Base-by-base conservation (phyloP, 2,113 vertebrate genomes). In the Phalacrocorax brasilianus region DNA sequence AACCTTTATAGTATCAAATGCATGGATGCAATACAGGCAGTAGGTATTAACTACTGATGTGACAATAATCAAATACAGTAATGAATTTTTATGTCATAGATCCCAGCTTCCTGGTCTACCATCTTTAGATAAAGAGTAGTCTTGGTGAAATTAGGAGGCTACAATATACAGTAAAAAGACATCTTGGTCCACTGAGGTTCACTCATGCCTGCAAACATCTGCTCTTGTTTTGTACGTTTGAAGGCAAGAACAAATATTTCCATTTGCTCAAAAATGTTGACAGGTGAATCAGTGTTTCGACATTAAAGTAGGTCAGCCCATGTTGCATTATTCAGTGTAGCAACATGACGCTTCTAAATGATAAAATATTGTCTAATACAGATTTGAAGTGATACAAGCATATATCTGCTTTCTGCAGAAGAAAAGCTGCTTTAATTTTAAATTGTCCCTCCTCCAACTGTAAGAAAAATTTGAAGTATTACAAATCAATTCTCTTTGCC, bases 171-270 rank as follows among this genome's bases (percentile, higher is more conserved):
- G 11, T 10, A 9, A 26, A 75, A 63, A 35, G 0, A 1, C 22
- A 53, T 14, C 13, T 56, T 50, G 8, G 47, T 35, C 66, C 42
- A 27, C 45, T 26, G 52, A 75, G 73, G 27, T 45, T 88, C 77
- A 50, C 14, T 72, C 24, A 33, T 21, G 30, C n/a, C 71, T 95
- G 70, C 30, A 91, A 91, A 66, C 22, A 85, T 65, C 55, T 93
- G 90, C 55, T 94, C 33, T 83, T 81, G 44, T 86, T 94, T 96
- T 85, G 45, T 88, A 28, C 33, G 45, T 58, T 32, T 80, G 67
- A 83, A 92, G 86, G 76, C 63, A 84, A 91, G 63, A 93, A 71
- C 38, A 93, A 96, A 85, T 88, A 91, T 74, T 94, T 95, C 67
- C 32, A 73, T 93, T 96, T 92, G 56, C 56, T 93, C 67, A 75